Evolutionary conservation across 2,888 invertebrate genomes (phyloP), one percentile per base, ranked within the genome.

Genomic region (Ferdinandea cuprea): DNA sequence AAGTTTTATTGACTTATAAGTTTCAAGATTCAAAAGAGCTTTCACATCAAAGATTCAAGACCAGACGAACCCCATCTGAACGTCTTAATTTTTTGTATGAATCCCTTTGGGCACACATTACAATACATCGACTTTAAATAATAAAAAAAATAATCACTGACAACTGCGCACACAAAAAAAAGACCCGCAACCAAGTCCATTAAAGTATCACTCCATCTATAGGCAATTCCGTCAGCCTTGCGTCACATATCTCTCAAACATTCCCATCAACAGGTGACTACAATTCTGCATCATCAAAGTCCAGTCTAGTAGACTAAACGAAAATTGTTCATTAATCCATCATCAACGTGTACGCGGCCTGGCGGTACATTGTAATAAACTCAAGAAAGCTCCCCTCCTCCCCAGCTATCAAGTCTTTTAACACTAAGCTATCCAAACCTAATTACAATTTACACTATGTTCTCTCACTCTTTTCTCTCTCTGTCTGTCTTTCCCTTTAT

Each of bases 241-340:
- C 30, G 11, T 59, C 44, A 19, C 42, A 58, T 28, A 66, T 6
- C 40, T 44, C 17, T 56, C 42, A 69, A 69, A 58, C 48, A 30
- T 30, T 30, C 17, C 58, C 48, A 71, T 71, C 71, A 71, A 52
- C 61, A 69, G 58, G 48, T 46, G 58, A 28, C 58, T 56, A 9
- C 21, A 46, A 44, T 56, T 21, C 48, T 30, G 28, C 40, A 59
- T 59, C 74, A 76, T 61, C 74, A 74, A 32, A 65, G 19, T 42
- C 37, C 58, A 69, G 58, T 50, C 58, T 6, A 40, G 46, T 37
- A 73, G 73, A 73, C 73, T 73, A 65, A 73, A 73, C 73, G 46
- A 73, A 73, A 54, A 56, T 63, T 65, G 63, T 74, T 50, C 66
- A 74, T 74, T 74, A 74, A 74, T 52, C 65, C 66, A 76, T 76